phyloP scores from a whole-genome alignment of 2,888 invertebrate genomes.

The Hedya salicella region DNA sequence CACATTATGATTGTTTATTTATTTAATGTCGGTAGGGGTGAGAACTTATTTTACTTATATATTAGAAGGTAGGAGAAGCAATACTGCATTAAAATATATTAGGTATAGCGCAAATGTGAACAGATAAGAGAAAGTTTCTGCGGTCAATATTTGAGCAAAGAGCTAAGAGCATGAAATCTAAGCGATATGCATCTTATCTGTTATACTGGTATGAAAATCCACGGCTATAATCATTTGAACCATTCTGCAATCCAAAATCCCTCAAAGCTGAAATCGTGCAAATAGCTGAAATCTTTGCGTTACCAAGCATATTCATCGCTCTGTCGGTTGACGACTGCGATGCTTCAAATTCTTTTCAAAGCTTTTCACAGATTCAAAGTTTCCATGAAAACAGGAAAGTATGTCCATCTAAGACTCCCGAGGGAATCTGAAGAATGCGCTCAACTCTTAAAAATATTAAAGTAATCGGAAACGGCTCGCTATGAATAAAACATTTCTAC shows the following conservation, averaged over 20 bases:
- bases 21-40: no score
- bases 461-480: conserved; percentile 51
- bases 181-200: no score
- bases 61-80: no score
- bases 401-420: conserved; percentile 57
- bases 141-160: no score
- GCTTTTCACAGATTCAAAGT: conserved; percentile 50
- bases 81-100: no score
- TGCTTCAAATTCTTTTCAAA: conserved; percentile 46
- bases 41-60: no score
- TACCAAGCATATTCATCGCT: conserved; percentile 21
- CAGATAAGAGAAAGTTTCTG: no score
- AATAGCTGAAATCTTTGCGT: conserved; percentile 3
- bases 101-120: no score
- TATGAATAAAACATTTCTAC: conserved; percentile 55
- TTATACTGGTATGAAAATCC: no score
- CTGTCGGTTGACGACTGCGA: conserved; percentile 40
- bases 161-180: no score
- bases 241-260: background rate
- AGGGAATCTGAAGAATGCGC: conserved; percentile 53
- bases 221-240: background rate
- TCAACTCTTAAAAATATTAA: conserved; percentile 56
- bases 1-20: no score
- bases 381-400: conserved; percentile 54
- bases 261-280: conserved; percentile 1